phyloP scores from a whole-genome alignment of 2,888 invertebrate species.

The Tetanocera ferruginea region DNA sequence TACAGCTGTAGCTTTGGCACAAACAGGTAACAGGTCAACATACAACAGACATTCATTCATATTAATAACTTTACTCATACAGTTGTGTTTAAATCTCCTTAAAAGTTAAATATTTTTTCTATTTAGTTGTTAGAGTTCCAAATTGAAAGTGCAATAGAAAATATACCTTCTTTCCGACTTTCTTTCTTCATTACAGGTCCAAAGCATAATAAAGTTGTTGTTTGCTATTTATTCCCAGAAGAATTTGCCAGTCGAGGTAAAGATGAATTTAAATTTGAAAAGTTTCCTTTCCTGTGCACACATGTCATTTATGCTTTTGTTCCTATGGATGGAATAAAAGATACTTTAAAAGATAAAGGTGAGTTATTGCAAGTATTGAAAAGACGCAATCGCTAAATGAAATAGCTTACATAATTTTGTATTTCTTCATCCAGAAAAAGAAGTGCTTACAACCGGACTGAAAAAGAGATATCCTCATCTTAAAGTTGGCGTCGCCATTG shows the following conservation, averaged over 20 bases:
- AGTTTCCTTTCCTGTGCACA: constrained; percentile 83
- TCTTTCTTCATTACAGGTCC: constrained; percentile 71
- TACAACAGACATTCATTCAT: too few species aligned
- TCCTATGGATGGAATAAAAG: constrained; percentile 75
- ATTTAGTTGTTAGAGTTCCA: too few species aligned
- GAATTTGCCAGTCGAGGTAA: constrained; percentile 79
- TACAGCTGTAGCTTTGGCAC: constrained; percentile 59
- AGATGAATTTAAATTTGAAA: constrained; percentile 77
- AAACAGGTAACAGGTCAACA: constrained; percentile 56
- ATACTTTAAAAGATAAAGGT: too few species aligned
- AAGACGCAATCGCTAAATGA: too few species aligned
- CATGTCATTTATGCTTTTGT: constrained; percentile 87
- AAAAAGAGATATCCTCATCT: constrained; percentile 79
- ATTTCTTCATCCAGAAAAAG: too few species aligned
- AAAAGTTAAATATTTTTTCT: too few species aligned
- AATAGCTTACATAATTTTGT: too few species aligned
- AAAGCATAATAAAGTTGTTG: constrained; percentile 80
- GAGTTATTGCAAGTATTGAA: too few species aligned
- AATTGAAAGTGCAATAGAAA: too few species aligned
- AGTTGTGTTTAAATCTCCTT: too few species aligned
- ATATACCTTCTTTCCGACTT: too few species aligned
- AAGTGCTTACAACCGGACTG: constrained; percentile 71
- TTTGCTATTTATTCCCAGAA: constrained; percentile 87
- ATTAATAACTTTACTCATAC: too few species aligned
- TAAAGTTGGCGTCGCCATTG: constrained; percentile 82